These are phyloP conservation scores for Drosophila yooni DNA, from an alignment of 2,888 invertebrate genomes.

Conservation along the genomic window DNA sequence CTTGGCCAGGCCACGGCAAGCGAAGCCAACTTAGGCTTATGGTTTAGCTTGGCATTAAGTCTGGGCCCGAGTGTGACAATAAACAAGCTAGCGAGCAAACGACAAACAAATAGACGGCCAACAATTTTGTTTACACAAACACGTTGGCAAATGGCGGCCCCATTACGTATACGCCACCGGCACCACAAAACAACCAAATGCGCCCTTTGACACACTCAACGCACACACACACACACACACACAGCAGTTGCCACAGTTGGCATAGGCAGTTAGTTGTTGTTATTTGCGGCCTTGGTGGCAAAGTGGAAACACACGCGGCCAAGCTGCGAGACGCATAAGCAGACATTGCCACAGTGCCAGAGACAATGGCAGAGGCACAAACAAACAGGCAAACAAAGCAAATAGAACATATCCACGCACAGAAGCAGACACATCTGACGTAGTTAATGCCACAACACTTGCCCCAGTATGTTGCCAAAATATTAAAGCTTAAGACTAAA, in stretches of 20 bases:
- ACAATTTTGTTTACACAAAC: conserved; percentile 78
- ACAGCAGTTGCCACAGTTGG: conserved; percentile 12
- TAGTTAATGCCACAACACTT: conserved; percentile 35
- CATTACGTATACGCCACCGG: conserved; percentile 76
- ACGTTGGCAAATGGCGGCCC: conserved; percentile 67
- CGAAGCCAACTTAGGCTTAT: conserved; percentile 17
- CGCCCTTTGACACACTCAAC: conserved; percentile 62
- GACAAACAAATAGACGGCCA: conserved; percentile 74
- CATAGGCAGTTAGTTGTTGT: conserved; percentile 34
- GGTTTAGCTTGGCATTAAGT: conserved; percentile 14
- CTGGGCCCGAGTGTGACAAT: conserved; percentile 61
- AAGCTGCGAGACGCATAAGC: conserved; percentile 9
- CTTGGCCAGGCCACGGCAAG: not conserved
- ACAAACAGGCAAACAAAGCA: conserved; percentile 43
- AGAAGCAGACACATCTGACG: conserved; percentile 28
- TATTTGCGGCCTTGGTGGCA: conserved; percentile 72
- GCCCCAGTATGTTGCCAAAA: conserved; percentile 8
- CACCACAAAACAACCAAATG: conserved; percentile 56
- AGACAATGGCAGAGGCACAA: conserved; percentile 20
- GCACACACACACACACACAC: conserved; percentile 19
- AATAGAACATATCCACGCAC: conserved; percentile 22
- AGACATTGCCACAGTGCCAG: conserved; percentile 7
- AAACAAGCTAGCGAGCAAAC: conserved; percentile 71
- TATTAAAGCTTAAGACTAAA: not conserved
- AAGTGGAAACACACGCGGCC: conserved; percentile 61